Evolutionary conservation across 1,140 invertebrate genomes (phyloP).

Genomic region (Aphelinus certus): DNA sequence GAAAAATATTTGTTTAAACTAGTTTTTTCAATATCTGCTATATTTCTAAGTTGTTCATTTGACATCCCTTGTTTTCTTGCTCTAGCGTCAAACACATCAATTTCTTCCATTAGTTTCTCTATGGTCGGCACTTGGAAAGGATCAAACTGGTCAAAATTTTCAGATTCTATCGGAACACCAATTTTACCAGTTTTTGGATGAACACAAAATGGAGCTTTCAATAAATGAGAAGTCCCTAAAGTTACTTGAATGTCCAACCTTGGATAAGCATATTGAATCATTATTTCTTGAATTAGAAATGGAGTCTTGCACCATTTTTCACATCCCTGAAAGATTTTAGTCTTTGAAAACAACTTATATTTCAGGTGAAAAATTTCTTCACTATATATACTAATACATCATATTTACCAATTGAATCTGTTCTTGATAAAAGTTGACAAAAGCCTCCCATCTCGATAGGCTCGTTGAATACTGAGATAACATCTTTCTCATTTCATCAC

Average conservation of each 20-base stretch:
- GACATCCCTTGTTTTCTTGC: slow-evolving; percentile 61
- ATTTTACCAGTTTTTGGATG: slow-evolving; percentile 97
- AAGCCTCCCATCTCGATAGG: slow-evolving; percentile 69
- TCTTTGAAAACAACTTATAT: slow-evolving; percentile 45
- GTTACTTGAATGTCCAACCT: slow-evolving; percentile 94
- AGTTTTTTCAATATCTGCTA: slow-evolving; percentile 79
- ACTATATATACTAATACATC: background rate
- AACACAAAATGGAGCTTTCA: slow-evolving; percentile 97
- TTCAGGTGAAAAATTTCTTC: background rate
- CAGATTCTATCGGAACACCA: slow-evolving; percentile 83
- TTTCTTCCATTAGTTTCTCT: slow-evolving; percentile 71
- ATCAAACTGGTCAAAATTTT: slow-evolving; percentile 77
- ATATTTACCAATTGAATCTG: slow-evolving; percentile 51
- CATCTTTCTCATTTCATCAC: slow-evolving; percentile 49
- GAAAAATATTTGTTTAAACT: slow-evolving; percentile 72
- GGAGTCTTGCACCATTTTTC: slow-evolving; percentile 49
- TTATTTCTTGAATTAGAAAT: slow-evolving; percentile 80
- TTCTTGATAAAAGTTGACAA: slow-evolving; percentile 63
- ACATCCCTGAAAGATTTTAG: slow-evolving; percentile 27
- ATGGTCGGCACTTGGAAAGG: slow-evolving; percentile 79
- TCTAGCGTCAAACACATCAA: slow-evolving; percentile 71
- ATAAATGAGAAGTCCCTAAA: slow-evolving; percentile 93
- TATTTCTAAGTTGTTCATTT: slow-evolving; percentile 51
- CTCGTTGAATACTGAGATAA: slow-evolving; percentile 55
- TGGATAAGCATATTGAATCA: slow-evolving; percentile 88